phyloP scores from a whole-genome alignment of 2,113 vertebrate genomes.

The Onychostruthus taczanowskii region DNA sequence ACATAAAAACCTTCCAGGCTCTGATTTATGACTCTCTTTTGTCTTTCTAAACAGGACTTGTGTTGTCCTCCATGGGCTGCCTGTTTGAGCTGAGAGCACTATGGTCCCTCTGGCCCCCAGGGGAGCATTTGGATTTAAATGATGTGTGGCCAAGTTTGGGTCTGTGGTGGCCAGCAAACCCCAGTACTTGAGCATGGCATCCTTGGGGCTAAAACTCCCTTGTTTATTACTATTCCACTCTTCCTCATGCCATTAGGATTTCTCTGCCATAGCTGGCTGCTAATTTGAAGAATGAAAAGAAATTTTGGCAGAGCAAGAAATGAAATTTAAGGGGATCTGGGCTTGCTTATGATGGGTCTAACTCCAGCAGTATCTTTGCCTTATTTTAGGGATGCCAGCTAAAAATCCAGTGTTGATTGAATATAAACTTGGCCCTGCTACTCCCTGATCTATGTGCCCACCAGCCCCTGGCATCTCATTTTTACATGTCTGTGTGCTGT shows the following conservation, averaged over 20 bases:
- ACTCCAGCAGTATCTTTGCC: background rate
- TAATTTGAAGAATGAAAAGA: background rate
- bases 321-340: background rate
- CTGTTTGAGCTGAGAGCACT: background rate
- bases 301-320: accelerated
- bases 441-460: background rate
- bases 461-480: background rate
- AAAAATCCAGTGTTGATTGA: background rate
- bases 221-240: background rate
- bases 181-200: background rate
- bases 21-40: background rate
- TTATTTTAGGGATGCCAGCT: background rate
- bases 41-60: background rate
- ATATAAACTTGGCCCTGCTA: background rate
- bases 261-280: background rate
- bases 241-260: background rate
- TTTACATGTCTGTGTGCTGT: background rate
- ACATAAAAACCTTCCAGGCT: background rate
- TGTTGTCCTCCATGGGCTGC: background rate
- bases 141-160: accelerated
- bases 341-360: background rate
- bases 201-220: background rate
- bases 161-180: accelerated
- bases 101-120: accelerated
- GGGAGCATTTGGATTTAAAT: background rate